Base-by-base conservation (phyloP, 2,888 invertebrate species). In the Trichopoda pennipes region DNA sequence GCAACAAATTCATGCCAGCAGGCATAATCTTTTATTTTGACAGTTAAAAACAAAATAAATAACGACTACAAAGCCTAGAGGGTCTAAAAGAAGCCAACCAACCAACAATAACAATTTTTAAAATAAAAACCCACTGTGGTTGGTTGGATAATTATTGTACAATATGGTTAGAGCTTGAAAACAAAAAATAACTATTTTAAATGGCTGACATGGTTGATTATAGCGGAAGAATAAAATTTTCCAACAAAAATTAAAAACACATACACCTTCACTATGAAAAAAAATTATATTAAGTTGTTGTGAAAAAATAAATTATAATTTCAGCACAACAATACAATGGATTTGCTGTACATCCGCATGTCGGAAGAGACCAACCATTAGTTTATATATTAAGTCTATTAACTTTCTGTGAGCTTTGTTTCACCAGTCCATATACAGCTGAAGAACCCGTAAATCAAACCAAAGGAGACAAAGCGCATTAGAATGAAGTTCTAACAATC, bases 11-110 rank as follows among this genome's bases (percentile, higher is more conserved):
- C 32, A 60, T 73, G 68, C 69, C 81, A 77, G 64, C 63, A 63
- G 75, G 76, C 80, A 58, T 84, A 83, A 83, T 84, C 84, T 84
- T 83, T 84, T 80, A 83, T 81, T 84, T 84, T 84, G 84, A 84
- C 84, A 83, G 84, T 73, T 74, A 75, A 79, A 78, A 82, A 75
- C 69, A 68, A 74, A 70, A 83, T 53, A 64, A 75, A 80, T 66
- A 81, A 82, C 83, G 72, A 80, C 76, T 84, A 69, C 66, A 53
- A 44, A 81, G 82, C 77, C 69, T 73, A 73, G 61, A 74, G 79
- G 83, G 84, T 81, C 77, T 70, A 12, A 56, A 64, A 47, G 60
- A 75, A 76, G 70, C 51, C 58, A 32, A 60, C 17, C 58, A 32
- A 60, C 17, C 64, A 49, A 60, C 53, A 61, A 69, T 53, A 63